Evolutionary conservation across 2,113 vertebrate genomes (phyloP).

Genomic region (Platysteira castanea): DNA sequence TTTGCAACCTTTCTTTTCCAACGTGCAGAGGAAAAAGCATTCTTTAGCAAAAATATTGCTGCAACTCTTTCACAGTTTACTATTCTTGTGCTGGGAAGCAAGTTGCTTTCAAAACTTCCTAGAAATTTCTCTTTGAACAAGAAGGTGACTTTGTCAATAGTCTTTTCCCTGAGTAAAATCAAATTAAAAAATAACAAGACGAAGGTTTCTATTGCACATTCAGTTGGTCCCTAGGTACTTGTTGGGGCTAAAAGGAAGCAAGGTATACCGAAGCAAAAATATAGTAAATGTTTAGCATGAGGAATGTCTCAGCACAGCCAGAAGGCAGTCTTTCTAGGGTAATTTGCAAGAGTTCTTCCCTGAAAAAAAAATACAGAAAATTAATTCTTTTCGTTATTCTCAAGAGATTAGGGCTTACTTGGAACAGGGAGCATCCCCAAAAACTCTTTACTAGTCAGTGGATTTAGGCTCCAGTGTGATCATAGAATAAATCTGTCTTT

Average conservation of each 20-base stretch:
- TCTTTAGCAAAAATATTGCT: background rate
- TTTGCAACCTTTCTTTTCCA: background rate
- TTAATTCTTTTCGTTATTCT: background rate
- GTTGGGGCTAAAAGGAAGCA: background rate
- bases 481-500: background rate
- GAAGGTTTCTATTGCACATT: background rate
- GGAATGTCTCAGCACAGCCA: background rate
- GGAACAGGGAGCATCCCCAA: background rate
- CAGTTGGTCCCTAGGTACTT: background rate
- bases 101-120: background rate
- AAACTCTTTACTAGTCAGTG: background rate
- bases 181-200: background rate
- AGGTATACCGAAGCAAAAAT: background rate
- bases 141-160: background rate
- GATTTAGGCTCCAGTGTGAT: background rate
- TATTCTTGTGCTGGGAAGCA: background rate
- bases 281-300: background rate
- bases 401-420: background rate
- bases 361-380: background rate
- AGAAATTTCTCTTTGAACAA: background rate
- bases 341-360: background rate
- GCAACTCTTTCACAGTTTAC: background rate
- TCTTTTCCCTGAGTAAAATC: background rate
- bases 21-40: background rate
- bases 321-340: background rate